A percentile compares a stretch with the other conserved stretches of the same genome.
Evolutionary conservation across 2,797 vertebrate species (phyloP).

Genomic region (Thalassophryne amazonica): DNA sequence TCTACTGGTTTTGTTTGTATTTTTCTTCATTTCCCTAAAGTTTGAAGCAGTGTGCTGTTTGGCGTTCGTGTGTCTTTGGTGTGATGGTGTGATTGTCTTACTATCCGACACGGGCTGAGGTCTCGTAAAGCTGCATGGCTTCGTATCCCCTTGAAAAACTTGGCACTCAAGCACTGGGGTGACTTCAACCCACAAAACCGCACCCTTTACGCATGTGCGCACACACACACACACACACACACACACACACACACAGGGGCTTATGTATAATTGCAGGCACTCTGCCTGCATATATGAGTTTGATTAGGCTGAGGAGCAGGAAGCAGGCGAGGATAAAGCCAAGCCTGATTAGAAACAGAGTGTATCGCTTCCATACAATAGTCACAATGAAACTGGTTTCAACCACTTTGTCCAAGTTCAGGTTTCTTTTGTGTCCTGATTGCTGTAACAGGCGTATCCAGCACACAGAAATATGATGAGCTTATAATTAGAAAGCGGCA

Average conservation of each 20-base stretch:
- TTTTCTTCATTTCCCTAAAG: slow-evolving; percentile 5
- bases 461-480: slow-evolving; percentile 29
- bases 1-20: slow-evolving; percentile 41
- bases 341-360: slow-evolving; percentile 74
- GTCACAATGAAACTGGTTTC: slow-evolving; percentile 55
- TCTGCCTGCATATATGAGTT: slow-evolving; percentile 76
- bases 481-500: slow-evolving; percentile 4
- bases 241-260: slow-evolving; percentile 29
- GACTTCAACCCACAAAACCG: slow-evolving; percentile 71
- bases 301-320: slow-evolving; percentile 72
- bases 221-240: slow-evolving; percentile 15
- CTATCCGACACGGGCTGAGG: slow-evolving; percentile 68
- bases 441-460: slow-evolving; percentile 5
- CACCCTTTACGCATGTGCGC: slow-evolving; percentile 35
- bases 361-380: slow-evolving; percentile 67
- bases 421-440: slow-evolving; percentile 51
- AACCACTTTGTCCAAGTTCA: slow-evolving; percentile 51
- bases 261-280: slow-evolving; percentile 75
- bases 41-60: slow-evolving; percentile 11
- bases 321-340: slow-evolving; percentile 69
- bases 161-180: slow-evolving; percentile 62
- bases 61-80: slow-evolving; percentile 3
- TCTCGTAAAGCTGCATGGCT: slow-evolving; percentile 71
- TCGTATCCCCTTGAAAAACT: slow-evolving; percentile 62
- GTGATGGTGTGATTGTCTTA: slow-evolving; percentile 56